Conservation (phyloP, 2,113 vertebrate species). For the Paradoxurus hermaphroditus region DNA sequence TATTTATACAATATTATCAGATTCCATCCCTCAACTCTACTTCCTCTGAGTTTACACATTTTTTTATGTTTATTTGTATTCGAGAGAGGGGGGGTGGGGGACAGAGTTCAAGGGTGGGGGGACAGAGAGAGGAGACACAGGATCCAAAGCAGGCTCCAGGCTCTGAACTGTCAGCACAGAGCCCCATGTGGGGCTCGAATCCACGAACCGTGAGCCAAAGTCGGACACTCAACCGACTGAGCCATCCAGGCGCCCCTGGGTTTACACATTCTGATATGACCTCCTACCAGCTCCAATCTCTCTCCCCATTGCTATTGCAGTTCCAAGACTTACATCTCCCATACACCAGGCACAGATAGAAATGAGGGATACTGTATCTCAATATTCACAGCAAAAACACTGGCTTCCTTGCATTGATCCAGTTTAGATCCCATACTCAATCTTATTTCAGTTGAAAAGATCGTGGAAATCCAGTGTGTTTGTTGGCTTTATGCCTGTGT, state of each 20-base stretch:
- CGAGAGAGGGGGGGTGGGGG: no score
- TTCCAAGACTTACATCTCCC: neutral
- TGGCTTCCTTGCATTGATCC: neutral
- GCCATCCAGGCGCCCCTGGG: no score
- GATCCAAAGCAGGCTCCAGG: no score
- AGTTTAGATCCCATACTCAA: neutral
- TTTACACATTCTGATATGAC: neutral
- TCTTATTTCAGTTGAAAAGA: neutral
- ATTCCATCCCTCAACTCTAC: neutral
- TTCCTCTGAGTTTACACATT: neutral
- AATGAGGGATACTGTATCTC: neutral
- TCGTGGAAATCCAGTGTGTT: neutral
- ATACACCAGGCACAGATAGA: neutral
- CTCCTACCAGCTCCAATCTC: neutral
- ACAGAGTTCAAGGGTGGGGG: no score
- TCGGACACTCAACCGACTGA: no score
- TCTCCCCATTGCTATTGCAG: neutral
- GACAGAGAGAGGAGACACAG: no score
- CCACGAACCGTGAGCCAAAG: no score
- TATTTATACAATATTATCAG: neutral
- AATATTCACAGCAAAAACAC: neutral
- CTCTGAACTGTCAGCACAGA: no score
- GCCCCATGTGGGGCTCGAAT: no score
- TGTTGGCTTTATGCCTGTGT: neutral
- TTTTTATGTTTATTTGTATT: no score